A percentile compares a stretch with the other conserved stretches of the same genome.
These are phyloP conservation scores for Temnothorax rugatulus DNA, from an alignment of 2,888 invertebrate genomes.

Conservation along the genomic window DNA sequence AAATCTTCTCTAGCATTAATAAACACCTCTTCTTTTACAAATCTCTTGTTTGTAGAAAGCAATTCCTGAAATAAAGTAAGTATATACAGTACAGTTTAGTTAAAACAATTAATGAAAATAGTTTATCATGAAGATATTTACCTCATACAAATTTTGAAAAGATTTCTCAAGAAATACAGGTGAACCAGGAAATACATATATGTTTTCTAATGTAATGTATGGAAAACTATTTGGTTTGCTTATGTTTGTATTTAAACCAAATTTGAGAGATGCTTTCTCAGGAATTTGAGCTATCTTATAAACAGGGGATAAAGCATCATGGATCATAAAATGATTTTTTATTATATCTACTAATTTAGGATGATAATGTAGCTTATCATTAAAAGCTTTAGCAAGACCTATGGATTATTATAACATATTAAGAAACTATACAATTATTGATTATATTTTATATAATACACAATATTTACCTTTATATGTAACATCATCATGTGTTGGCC, in stretches of 20 bases:
- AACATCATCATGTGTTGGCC: conserved; percentile 93
- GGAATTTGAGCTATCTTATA: conserved; percentile 87
- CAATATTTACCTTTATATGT: conserved; percentile 89
- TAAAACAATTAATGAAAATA: not conserved
- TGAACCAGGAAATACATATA: conserved; percentile 91
- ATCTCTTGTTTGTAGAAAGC: conserved; percentile 84
- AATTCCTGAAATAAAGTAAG: conserved; percentile 77
- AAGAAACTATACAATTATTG: not conserved
- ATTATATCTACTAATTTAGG: conserved; percentile 86
- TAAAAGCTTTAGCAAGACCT: conserved; percentile 88
- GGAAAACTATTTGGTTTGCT: conserved; percentile 84
- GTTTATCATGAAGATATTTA: conserved; percentile 23
- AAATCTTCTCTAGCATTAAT: conserved; percentile 86
- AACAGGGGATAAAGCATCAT: conserved; percentile 84
- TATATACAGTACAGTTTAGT: not conserved
- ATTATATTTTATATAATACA: not conserved
- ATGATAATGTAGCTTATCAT: conserved; percentile 86
- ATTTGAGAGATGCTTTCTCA: conserved; percentile 85
- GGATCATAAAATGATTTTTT: conserved; percentile 85
- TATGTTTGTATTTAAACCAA: conserved; percentile 80
- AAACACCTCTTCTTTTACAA: conserved; percentile 85
- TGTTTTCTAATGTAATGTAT: conserved; percentile 88
- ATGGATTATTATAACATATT: conserved; percentile 26
- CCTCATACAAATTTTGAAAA: conserved; percentile 84
- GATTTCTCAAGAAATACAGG: conserved; percentile 87